Base-by-base conservation (phyloP, 2,888 invertebrate species). In the Plebejus melissa region DNA sequence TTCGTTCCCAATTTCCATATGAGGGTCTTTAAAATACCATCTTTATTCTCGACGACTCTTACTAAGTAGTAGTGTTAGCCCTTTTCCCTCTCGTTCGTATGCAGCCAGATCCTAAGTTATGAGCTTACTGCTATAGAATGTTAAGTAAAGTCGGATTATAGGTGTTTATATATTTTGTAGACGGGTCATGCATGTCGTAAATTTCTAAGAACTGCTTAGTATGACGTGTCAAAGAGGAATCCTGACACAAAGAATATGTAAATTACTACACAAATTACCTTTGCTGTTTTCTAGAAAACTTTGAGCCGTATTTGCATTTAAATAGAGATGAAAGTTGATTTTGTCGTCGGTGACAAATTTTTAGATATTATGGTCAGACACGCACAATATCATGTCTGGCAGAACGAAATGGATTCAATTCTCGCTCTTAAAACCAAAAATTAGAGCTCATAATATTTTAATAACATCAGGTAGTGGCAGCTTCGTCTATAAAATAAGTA, bases 161-260 rank as follows among this genome's bases (percentile, higher is more conserved):
- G 22, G 22, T 32, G 54, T 36, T 54, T 72, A 72, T 50, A 54
- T 22, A 22, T 22, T 50, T 72, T 72, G 54, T 50, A 46, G 41
- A 71, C 4, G 16, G 71, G 46, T 50, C 54, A 32, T 46, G 46
- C 46, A 28, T 54, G 72, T 72, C 54, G 32, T 72, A 72, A 71
- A 72, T 72, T 72, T 32, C 72, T 54, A 32, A 72, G 72, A 72
- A 72, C 72, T 54, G 72, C 54, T 76, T 76, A 54, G 77, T 78
- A 80, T 81, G 81, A 81, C 81, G 80, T 79, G 81, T 80, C 80
- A 77, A 76, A 80, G 79, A 78, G 78, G 79, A 80, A 80, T 81
- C 80, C 80, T 77, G 75, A 78, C 76, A 77, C 77, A 77, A 78
- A 78, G 79, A 74, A 77, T 76, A 74, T 78, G 77, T 74, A 77